A percentile compares a stretch with the other conserved stretches of the same genome.
These are phyloP conservation scores for Cotesia chilonis DNA, from an alignment of 1,140 invertebrate genomes.

Conservation along the genomic window DNA sequence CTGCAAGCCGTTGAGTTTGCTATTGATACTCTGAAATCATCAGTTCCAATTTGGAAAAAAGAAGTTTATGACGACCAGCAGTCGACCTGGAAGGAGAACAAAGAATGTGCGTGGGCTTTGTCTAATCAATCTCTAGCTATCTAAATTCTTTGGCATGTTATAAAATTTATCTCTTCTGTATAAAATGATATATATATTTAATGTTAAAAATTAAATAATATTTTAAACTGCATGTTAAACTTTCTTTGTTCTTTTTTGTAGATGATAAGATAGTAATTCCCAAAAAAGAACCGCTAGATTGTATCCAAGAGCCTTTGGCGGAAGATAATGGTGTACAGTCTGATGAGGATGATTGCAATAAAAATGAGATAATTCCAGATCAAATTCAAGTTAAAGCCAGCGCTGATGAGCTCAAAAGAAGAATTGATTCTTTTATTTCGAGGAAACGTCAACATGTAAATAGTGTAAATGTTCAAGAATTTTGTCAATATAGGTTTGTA, in stretches of 20 bases:
- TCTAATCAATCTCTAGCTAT: constrained; percentile 51
- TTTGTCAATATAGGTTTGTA: constrained; percentile 64
- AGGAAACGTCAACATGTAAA: constrained; percentile 74
- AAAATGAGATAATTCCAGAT: constrained; percentile 58
- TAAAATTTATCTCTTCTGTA: constrained; percentile 20
- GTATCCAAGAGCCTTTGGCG: constrained; percentile 21
- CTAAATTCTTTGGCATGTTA: constrained; percentile 17
- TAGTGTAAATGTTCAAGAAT: constrained; percentile 73
- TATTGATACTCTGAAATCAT: constrained; percentile 86
- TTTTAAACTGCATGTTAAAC: neutral
- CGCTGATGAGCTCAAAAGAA: constrained; percentile 67
- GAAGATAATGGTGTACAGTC: constrained; percentile 29
- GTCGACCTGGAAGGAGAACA: constrained; percentile 79
- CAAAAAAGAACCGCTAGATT: constrained; percentile 20
- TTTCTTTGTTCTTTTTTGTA: neutral
- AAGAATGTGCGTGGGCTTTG: constrained; percentile 77
- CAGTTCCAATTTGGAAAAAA: constrained; percentile 97
- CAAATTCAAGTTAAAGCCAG: constrained; percentile 71
- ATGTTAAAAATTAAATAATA: neutral
- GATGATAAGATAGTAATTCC: constrained; percentile 13
- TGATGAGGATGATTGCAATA: constrained; percentile 41
- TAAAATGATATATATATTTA: constrained; percentile 5
- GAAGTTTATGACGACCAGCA: constrained; percentile 80
- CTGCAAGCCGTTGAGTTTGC: constrained; percentile 83
- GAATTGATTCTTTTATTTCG: constrained; percentile 73